Evolutionary conservation across 2,797 vertebrate genomes (phyloP).

Genomic region (Pangasius larnaudii): DNA sequence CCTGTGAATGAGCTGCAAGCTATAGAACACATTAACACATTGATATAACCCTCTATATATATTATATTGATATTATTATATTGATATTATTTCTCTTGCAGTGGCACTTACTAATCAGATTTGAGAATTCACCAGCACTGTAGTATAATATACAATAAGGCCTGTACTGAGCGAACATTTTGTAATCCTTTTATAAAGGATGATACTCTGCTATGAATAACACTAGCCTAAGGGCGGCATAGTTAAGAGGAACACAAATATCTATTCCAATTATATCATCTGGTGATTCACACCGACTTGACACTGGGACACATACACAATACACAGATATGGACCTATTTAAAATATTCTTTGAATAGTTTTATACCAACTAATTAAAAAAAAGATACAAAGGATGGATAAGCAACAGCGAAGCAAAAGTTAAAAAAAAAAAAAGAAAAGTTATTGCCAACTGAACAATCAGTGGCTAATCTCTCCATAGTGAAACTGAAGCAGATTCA

Average conservation of each 20-base stretch:
- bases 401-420: not conserved
- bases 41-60: not conserved
- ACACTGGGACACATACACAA: not conserved
- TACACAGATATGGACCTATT: not conserved
- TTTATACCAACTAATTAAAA: not conserved
- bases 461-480: not conserved
- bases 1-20: not conserved
- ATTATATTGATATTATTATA: too few species aligned
- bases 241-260: slow-evolving; percentile 2
- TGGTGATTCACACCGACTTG: not conserved
- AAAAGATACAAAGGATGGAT: not conserved
- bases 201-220: not conserved
- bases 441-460: not conserved
- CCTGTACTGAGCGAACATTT: not conserved
- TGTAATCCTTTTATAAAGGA: not conserved
- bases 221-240: slow-evolving; percentile 15
- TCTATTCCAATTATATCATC: not conserved
- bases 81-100: not conserved
- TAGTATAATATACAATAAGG: not conserved
- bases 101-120: not conserved
- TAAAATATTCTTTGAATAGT: not conserved
- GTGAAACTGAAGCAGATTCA: not conserved
- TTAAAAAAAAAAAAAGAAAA: not conserved
- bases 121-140: too few species aligned
- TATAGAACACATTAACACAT: not conserved